Conservation (phyloP, 2,888 invertebrate genomes). For the Tetragonula carbonaria region DNA sequence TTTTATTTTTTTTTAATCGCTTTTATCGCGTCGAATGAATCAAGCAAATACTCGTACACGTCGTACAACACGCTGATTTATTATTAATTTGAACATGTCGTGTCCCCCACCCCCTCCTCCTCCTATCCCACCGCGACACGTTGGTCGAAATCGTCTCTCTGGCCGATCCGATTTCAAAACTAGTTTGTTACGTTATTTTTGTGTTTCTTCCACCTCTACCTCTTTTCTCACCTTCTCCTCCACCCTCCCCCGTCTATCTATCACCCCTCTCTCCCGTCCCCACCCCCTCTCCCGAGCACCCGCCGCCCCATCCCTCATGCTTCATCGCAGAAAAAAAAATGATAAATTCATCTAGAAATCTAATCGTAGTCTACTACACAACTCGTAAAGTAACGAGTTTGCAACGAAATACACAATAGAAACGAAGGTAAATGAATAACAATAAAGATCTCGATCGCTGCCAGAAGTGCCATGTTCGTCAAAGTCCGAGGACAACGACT, state of each 20-base stretch:
- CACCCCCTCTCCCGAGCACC: not conserved
- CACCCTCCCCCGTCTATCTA: not conserved
- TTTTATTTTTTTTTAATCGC: not conserved
- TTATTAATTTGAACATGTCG: conserved; percentile 4
- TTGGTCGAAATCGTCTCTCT: conserved; percentile 6
- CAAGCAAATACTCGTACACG: not conserved
- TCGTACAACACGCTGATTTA: conserved; percentile 12
- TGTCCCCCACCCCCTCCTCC: too few species aligned
- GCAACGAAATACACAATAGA: conserved; percentile 67
- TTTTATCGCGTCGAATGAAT: not conserved
- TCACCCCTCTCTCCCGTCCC: not conserved
- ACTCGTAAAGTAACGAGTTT: conserved; percentile 46
- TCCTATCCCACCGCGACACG: not conserved
- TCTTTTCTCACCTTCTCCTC: not conserved
- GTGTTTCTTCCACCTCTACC: not conserved
- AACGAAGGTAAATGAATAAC: conserved; percentile 69
- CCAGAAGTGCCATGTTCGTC: not conserved
- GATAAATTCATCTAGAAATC: conserved; percentile 66
- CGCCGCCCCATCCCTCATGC: not conserved
- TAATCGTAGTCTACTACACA: conserved; percentile 52
- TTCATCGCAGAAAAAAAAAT: conserved; percentile 71
- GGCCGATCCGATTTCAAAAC: conserved; percentile 24
- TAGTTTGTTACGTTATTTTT: conserved; percentile 40
- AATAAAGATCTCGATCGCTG: conserved; percentile 21
- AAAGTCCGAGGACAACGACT: not conserved